Conservation (phyloP, 2,113 vertebrate species). For the Thryonomys swinderianus region DNA sequence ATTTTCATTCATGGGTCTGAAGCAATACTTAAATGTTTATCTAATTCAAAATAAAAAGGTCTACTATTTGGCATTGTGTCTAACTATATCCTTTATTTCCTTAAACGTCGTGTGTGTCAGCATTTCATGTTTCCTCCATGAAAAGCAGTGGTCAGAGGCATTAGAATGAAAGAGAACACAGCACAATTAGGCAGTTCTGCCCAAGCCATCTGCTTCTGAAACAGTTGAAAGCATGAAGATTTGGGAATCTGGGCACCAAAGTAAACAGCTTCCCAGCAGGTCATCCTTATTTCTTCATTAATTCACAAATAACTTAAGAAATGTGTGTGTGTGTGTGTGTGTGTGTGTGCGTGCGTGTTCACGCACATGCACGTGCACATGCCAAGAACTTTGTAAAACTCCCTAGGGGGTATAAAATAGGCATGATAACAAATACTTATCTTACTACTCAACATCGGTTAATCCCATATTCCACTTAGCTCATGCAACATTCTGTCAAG, state of each 20-base stretch:
- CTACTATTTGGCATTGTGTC: background rate
- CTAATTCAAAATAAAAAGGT: background rate
- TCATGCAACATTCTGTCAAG: background rate
- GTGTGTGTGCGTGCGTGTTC: too few species aligned
- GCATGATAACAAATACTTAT: background rate
- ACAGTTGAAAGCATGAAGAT: background rate
- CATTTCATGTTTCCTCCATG: constrained; percentile 34
- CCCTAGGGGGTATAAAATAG: background rate
- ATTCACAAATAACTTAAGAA: constrained; percentile 18
- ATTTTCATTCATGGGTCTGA: constrained; percentile 17
- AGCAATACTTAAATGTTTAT: constrained; percentile 58
- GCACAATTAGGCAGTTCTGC: background rate
- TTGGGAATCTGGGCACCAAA: background rate
- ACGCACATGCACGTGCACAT: too few species aligned
- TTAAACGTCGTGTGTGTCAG: constrained; percentile 33
- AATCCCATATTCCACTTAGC: background rate
- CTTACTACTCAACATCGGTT: background rate
- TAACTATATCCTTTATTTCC: constrained; percentile 45
- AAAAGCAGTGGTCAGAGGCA: background rate
- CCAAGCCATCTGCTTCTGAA: background rate
- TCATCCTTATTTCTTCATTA: constrained; percentile 33
- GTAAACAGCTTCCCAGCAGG: background rate
- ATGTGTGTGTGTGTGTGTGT: background rate
- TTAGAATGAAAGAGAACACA: constrained; percentile 9
- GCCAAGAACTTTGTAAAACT: background rate